Evolutionary conservation across 2,797 vertebrate genomes (phyloP), one percentile per base, ranked within the genome.

Genomic region (Chloroceryle amazona): DNA sequence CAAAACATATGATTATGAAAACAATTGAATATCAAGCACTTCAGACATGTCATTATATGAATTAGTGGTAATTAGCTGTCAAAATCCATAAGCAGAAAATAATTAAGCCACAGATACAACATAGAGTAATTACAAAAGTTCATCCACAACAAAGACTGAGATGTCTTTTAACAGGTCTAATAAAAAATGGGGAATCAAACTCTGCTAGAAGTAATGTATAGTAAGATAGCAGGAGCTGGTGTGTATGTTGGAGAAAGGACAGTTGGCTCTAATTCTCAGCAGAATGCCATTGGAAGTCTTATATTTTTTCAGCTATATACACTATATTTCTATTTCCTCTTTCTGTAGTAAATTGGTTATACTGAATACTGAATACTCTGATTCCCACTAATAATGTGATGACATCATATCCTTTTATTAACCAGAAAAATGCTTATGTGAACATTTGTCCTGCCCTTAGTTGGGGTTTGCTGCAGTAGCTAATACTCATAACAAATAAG

Each of bases 11-110:
- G 6, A 91, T 75, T 73, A 89, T 37, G 16, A 87, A 91, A 93
- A 75, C 33, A 82, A 83, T n/a, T 67, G 12, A 87, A 17, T 76
- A 90, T 35, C 67, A 89, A 83, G 42, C 15, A 74, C 81, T 89
- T 94, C 78, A 91, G 79, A 67, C 14, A 41, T 35, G 63, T 89
- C 41, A 74, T 93, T 92, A 76, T 65, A 61, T 41, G 41, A 93
- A 86, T 96, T 93, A 81, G 65, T 62, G 33, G 72, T 54, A 93
- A 94, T 83, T 91, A 89, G 52, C 68, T 91, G 79, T 91, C 81
- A 96, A 93, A 96, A 71, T 35, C 41, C 29, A 22, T 63, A 85
- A 65, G 62, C 21, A 74, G 37, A 54, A 60, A 65, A 92, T 92
- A 89, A 95, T 89, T 97, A 81, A 80, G 35, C 39, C 21, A 61